phyloP scores from a whole-genome alignment of 2,797 vertebrate genomes.

The Tragelaphus oryx region DNA sequence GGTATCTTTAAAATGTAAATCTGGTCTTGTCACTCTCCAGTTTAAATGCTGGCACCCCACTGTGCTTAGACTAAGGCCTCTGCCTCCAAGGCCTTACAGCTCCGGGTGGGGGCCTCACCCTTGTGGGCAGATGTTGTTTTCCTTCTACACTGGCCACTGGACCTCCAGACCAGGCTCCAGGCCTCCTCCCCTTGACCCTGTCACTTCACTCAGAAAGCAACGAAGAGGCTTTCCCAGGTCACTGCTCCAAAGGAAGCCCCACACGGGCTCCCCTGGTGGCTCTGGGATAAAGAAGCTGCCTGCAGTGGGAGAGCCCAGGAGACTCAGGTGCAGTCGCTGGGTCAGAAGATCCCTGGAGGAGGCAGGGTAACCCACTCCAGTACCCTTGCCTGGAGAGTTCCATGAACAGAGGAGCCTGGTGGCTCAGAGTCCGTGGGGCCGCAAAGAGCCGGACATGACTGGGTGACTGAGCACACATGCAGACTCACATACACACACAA shows the following conservation, averaged over 20 bases:
- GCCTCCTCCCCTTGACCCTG: not conserved
- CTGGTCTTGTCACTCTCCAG: not conserved
- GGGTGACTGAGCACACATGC: not conserved
- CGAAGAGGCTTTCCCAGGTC: not conserved
- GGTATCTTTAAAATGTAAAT: not conserved
- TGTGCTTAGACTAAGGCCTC: not conserved
- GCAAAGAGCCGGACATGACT: fast-evolving
- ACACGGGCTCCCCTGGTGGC: not conserved
- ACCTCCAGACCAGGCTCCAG: not conserved
- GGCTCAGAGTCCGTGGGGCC: fast-evolving
- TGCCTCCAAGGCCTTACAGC: not conserved
- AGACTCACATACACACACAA: not conserved
- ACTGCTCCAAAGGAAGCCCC: not conserved
- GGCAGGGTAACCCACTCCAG: not conserved
- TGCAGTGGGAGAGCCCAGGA: not conserved
- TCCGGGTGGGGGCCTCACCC: not conserved
- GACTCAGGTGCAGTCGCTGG: not conserved
- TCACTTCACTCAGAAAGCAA: not conserved
- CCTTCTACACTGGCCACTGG: not conserved
- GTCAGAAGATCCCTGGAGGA: not conserved
- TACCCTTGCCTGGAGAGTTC: not conserved
- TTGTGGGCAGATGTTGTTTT: not conserved
- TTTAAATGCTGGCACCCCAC: not conserved
- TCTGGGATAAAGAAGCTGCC: not conserved
- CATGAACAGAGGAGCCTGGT: not conserved